These are phyloP conservation scores for Zaprionus kolodkinae DNA, from an alignment of 1,140 invertebrate genomes.

Conservation along the genomic window DNA sequence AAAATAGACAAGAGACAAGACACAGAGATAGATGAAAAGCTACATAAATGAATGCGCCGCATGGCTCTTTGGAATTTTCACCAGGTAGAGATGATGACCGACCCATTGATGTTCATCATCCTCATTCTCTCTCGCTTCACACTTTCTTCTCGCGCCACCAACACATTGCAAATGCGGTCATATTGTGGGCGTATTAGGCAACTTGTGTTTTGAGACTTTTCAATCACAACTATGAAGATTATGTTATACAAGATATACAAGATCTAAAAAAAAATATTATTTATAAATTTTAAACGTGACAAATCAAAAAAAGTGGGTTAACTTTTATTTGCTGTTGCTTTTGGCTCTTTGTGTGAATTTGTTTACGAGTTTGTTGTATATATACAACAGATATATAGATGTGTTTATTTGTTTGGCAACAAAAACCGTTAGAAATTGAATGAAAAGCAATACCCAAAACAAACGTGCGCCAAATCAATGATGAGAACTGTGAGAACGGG, in stretches of 20 bases:
- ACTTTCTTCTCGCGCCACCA: neutral
- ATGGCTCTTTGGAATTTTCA: constrained; percentile 66
- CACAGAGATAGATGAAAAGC: constrained; percentile 39
- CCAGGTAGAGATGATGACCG: constrained; percentile 51
- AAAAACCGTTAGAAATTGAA: constrained; percentile 22
- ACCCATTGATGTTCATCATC: constrained; percentile 10
- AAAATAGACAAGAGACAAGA: constrained; percentile 18
- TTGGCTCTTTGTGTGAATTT: constrained; percentile 5
- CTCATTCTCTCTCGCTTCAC: neutral
- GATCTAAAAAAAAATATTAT: constrained; percentile 7
- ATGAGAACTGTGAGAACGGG: constrained; percentile 32
- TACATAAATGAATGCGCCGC: constrained; percentile 45
- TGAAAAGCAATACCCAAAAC: neutral
- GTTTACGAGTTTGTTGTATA: constrained; percentile 5
- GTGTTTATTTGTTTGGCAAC: constrained; percentile 16
- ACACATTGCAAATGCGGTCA: constrained; percentile 29
- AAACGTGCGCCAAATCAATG: constrained; percentile 44
- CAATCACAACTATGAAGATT: constrained; percentile 23
- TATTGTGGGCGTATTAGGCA: constrained; percentile 40
- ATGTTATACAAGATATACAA: constrained; percentile 18
- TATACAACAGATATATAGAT: too few species aligned
- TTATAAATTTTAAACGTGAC: constrained; percentile 18
- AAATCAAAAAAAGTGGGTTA: constrained; percentile 28
- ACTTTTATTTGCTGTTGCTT: too few species aligned
- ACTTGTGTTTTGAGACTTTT: constrained; percentile 29